Base-by-base conservation (phyloP, 2,113 vertebrate species). In the Odontesthes bonariensis region DNA sequence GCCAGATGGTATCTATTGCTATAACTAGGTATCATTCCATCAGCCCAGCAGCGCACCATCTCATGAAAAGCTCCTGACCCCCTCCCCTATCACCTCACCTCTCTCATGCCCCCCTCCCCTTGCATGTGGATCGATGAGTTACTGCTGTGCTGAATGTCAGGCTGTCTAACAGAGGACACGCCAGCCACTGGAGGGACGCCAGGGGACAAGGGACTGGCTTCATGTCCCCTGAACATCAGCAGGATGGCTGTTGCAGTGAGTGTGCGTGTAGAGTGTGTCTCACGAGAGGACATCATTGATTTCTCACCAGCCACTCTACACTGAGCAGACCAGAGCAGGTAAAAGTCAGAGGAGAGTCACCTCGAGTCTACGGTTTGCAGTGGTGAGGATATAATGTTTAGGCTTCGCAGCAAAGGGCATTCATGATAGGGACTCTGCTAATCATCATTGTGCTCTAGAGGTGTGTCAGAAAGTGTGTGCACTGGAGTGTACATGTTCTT, bases 111-210 rank as follows among this genome's bases (percentile, higher is more conserved):
- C 64, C 65, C 46, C 31, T 56, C 38, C 47, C 11, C 58, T 62
- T 69, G 72, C 58, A 38, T 79, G 67, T 77, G 73, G 78, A 90
- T 91, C 81, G 73, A 88, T 91, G 76, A 70, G 53, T 78, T 74
- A 47, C 60, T 32, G 76, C 83, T 68, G 78, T 69, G 79, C 64
- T 89, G 88, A 88, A 90, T 89, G 91, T 88, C 87, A 86, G 77
- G 20, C 63, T 76, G 81, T 82, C 85, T 81, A 75, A 84, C 77
- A 83, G 77, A 88, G 85, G 91, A 79, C 79, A 76, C 75, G 20
- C 20, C 27, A 0, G 75, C 69, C 70, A 65, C 68, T 73, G 81
- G 75, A 82, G 84, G 60, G 81, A 84, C 1, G 74, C 79, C 77
- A 59, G 57, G 64, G 81, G 79, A 84, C 63, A 53, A 64, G 44